Evolutionary conservation across 92 coral and sea anemone species (phyloP).

Genomic region (Zoanthus sociatus): DNA sequence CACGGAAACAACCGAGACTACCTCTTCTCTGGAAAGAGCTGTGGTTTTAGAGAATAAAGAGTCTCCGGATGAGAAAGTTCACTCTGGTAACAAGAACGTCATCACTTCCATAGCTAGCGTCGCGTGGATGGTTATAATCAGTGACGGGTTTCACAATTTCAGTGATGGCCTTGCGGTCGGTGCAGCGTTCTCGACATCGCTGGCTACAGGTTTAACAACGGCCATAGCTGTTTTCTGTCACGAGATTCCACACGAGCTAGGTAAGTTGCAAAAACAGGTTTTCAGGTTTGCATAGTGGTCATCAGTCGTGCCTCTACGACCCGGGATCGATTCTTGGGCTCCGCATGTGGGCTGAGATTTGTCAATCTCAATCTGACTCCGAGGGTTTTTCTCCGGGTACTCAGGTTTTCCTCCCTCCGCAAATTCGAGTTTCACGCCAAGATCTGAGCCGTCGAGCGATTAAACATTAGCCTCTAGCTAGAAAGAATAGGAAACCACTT

Average conservation of each 20-base stretch:
- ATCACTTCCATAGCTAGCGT: conserved; percentile 78
- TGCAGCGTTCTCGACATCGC: conserved; percentile 88
- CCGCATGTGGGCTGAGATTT: no score
- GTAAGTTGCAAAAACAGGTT: conserved; percentile 48
- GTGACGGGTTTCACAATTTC: conserved; percentile 95
- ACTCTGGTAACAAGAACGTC: conserved; percentile 67
- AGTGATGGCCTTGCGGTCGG: conserved; percentile 98
- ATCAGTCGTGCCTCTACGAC: no score
- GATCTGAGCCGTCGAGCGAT: no score
- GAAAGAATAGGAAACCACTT: no score
- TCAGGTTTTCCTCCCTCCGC: no score
- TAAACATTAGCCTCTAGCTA: no score
- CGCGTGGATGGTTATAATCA: conserved; percentile 98
- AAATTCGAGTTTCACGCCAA: no score
- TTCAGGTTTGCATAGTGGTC: no score
- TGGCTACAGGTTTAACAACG: conserved; percentile 90
- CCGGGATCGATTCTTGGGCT: no score
- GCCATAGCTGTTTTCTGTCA: conserved; percentile 95
- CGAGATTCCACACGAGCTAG: conserved; percentile 92
- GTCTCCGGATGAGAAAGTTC: conserved; percentile 55
- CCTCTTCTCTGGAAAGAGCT: conserved; percentile 24
- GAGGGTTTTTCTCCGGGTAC: no score
- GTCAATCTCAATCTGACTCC: no score
- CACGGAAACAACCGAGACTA: conserved; percentile 33
- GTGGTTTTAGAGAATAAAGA: conserved; percentile 3